Percentiles rank a stretch among this genome's conserved stretches.
Conservation (phyloP, 2,113 vertebrate genomes). For the Saguinus midas region DNA sequence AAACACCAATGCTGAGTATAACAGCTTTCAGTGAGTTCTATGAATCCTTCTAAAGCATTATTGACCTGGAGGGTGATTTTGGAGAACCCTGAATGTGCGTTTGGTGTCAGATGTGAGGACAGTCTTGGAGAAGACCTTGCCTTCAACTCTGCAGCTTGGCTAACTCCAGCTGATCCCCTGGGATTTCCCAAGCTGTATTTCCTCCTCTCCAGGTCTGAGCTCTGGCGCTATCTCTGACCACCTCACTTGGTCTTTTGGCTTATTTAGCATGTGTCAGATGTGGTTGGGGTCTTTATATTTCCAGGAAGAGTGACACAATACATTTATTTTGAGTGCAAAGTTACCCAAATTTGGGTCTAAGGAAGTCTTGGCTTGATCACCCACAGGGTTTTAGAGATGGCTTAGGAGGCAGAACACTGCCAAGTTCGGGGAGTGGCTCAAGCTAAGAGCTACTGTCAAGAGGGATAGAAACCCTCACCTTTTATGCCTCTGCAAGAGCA, state of each 20-base stretch:
- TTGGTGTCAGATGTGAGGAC: too few relatives aligned
- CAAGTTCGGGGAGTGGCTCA: background rate
- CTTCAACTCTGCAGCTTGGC: background rate
- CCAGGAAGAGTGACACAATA: too few relatives aligned
- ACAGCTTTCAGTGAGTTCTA: fast-evolving
- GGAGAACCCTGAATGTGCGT: background rate
- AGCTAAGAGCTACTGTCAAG: fast-evolving
- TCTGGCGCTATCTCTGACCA: fast-evolving
- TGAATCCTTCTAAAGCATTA: too few relatives aligned
- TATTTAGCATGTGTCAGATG: fast-evolving
- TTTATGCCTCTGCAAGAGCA: fast-evolving
- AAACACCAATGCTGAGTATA: too few relatives aligned
- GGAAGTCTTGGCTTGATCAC: too few relatives aligned
- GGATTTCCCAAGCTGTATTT: background rate
- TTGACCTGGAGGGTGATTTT: fast-evolving
- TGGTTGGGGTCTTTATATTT: background rate
- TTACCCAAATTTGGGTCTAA: background rate
- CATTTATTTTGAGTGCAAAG: background rate
- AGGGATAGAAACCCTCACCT: background rate
- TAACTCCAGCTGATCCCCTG: fast-evolving
- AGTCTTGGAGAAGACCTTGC: background rate
- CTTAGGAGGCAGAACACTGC: background rate
- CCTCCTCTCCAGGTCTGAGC: background rate
- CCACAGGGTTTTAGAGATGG: background rate
- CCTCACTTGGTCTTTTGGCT: background rate